Evolutionary conservation across 2,888 invertebrate species (phyloP).

Genomic region (Laothoe populi): DNA sequence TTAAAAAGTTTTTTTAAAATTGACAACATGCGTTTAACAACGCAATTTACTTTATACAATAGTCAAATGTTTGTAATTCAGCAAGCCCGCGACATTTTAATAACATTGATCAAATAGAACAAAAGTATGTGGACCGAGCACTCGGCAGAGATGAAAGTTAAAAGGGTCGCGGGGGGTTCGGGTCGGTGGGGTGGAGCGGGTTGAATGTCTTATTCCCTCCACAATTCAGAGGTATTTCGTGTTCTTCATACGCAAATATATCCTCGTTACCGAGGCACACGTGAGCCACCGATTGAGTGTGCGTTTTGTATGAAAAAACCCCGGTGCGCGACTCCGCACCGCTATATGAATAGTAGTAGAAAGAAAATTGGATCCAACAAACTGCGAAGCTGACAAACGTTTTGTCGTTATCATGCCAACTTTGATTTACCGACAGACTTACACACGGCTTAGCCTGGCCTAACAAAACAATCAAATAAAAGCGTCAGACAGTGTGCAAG

Average conservation of each 20-base stretch:
- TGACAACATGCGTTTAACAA: background rate
- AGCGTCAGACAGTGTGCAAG: background rate
- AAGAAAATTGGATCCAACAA: slow-evolving; percentile 75
- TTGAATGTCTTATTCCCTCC: slow-evolving; percentile 85
- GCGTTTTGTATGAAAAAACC: slow-evolving; percentile 69
- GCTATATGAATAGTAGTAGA: slow-evolving; percentile 69
- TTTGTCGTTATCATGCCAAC: slow-evolving; percentile 57
- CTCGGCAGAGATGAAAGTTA: slow-evolving; percentile 85
- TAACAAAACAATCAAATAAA: slow-evolving; percentile 22
- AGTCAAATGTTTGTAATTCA: slow-evolving; percentile 81
- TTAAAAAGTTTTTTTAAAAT: background rate
- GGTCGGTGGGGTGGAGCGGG: slow-evolving; percentile 66
- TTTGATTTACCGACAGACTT: slow-evolving; percentile 47
- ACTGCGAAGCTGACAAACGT: slow-evolving; percentile 62
- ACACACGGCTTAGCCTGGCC: slow-evolving; percentile 18
- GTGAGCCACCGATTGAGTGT: slow-evolving; percentile 82
- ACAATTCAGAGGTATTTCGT: slow-evolving; percentile 85
- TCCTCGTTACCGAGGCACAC: slow-evolving; percentile 83
- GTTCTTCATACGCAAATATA: slow-evolving; percentile 86
- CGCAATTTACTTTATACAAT: slow-evolving; percentile 58
- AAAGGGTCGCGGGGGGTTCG: slow-evolving; percentile 79
- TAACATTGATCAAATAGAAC: slow-evolving; percentile 85
- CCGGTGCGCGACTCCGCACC: slow-evolving; percentile 58
- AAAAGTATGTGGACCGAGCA: slow-evolving; percentile 85
- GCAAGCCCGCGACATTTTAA: slow-evolving; percentile 82